Evolutionary conservation across 2,888 invertebrate species (phyloP).

Genomic region (Stenurella melanura): DNA sequence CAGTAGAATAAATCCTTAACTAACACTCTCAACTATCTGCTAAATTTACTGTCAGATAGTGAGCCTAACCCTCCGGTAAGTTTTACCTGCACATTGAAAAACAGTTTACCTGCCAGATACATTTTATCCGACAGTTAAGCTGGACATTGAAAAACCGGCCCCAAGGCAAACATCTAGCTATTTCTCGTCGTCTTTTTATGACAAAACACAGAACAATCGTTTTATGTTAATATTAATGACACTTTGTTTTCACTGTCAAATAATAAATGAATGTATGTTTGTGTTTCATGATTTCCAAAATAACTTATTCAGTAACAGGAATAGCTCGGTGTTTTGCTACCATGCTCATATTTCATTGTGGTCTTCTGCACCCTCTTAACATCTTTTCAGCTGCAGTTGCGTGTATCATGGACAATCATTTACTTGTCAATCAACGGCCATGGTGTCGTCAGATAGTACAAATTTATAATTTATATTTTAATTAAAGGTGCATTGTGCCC

Average conservation of each 20-base stretch:
- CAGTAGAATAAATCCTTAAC: too few species aligned
- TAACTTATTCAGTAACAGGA: neutral
- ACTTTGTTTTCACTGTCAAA: neutral
- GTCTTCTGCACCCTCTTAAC: neutral
- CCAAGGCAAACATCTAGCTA: too few species aligned
- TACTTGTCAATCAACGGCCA: slow-evolving; percentile 46
- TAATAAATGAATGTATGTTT: neutral
- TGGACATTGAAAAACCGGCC: too few species aligned
- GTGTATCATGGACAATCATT: slow-evolving; percentile 42
- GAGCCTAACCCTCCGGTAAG: too few species aligned
- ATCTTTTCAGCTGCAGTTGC: slow-evolving; percentile 18
- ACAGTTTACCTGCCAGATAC: too few species aligned
- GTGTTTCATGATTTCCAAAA: neutral
- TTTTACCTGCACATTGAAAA: too few species aligned
- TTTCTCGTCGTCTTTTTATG: too few species aligned
- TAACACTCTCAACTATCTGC: too few species aligned
- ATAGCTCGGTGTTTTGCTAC: neutral
- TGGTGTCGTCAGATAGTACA: slow-evolving; percentile 24
- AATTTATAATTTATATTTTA: neutral
- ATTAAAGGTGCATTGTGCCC: neutral
- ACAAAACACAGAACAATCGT: too few species aligned
- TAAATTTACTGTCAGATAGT: too few species aligned
- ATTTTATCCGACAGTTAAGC: too few species aligned
- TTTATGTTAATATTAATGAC: too few species aligned
- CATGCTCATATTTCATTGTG: neutral